A percentile compares a stretch with the other conserved stretches of the same genome.
Conservation (phyloP, 2,113 vertebrate genomes). For the Plestiodon gilberti region DNA sequence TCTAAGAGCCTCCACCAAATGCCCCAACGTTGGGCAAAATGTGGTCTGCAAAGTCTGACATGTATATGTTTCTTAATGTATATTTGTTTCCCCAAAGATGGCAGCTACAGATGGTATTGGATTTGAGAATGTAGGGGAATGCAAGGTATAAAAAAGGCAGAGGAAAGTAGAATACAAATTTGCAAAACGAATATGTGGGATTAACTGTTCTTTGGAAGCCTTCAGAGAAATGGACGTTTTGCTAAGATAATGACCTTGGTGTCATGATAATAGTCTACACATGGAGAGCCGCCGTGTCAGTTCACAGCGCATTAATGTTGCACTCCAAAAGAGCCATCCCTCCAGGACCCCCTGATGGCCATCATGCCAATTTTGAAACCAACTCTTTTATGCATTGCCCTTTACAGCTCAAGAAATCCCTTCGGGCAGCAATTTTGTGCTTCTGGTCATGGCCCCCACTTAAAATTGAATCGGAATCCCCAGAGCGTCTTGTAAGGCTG, state of each 20-base stretch:
- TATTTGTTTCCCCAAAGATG: not conserved
- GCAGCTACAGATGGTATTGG: not conserved
- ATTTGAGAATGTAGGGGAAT: not conserved
- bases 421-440: not conserved
- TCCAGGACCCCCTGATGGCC: conserved; percentile 16
- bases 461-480: not conserved
- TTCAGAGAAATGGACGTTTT: not conserved
- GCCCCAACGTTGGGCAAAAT: too few relatives aligned
- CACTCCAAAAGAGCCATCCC: not conserved
- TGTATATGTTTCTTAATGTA: too few relatives aligned
- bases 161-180: not conserved
- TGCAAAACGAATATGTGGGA: not conserved
- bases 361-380: not conserved
- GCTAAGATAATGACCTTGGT: not conserved
- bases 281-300: not conserved
- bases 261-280: not conserved
- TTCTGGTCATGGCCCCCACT: conserved; percentile 5
- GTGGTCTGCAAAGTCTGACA: too few relatives aligned
- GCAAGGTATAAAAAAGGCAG: not conserved
- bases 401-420: conserved; percentile 8
- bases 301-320: not conserved
- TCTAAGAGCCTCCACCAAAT: too few relatives aligned
- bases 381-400: conserved; percentile 2
- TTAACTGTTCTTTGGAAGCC: not conserved
- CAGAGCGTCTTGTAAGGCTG: not conserved